These are phyloP conservation scores for Clamator glandarius DNA, from an alignment of 2,797 vertebrate species.

Conservation along the genomic window DNA sequence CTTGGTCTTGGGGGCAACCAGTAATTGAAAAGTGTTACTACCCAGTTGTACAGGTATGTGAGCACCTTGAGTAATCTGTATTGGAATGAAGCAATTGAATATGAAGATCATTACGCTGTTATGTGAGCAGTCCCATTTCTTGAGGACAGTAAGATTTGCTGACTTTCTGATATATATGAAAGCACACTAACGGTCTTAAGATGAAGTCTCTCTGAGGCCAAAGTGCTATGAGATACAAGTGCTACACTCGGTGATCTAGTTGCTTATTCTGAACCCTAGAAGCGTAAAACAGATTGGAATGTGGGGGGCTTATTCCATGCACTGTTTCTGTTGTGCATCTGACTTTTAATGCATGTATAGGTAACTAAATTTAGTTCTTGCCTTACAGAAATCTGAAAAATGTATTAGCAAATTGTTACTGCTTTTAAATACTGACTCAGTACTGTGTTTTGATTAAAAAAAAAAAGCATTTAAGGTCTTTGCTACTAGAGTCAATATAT, in stretches of 20 bases:
- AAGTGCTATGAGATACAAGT: not conserved
- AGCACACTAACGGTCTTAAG: not conserved
- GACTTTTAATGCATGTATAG: not conserved
- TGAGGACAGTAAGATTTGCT: not conserved
- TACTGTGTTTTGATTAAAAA: not conserved
- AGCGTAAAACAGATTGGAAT: not conserved
- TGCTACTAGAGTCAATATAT: not conserved
- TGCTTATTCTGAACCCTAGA: not conserved
- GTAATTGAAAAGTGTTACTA: not conserved
- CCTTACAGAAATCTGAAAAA: not conserved
- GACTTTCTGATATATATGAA: not conserved
- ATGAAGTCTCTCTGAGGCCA: not conserved
- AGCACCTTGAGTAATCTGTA: not conserved
- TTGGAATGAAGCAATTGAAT: not conserved
- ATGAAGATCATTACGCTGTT: not conserved
- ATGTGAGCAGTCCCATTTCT: not conserved
- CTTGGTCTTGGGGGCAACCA: not conserved
- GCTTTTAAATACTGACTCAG: not conserved
- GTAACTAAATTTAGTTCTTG: not conserved
- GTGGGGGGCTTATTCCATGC: not conserved
- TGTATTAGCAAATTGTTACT: not conserved
- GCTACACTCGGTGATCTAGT: not conserved
- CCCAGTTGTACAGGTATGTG: fast-evolving
- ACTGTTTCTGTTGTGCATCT: not conserved
- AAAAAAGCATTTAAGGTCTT: not conserved